Evolutionary conservation across 2,113 vertebrate species (phyloP).

Genomic region (Thinocorus orbignyianus): DNA sequence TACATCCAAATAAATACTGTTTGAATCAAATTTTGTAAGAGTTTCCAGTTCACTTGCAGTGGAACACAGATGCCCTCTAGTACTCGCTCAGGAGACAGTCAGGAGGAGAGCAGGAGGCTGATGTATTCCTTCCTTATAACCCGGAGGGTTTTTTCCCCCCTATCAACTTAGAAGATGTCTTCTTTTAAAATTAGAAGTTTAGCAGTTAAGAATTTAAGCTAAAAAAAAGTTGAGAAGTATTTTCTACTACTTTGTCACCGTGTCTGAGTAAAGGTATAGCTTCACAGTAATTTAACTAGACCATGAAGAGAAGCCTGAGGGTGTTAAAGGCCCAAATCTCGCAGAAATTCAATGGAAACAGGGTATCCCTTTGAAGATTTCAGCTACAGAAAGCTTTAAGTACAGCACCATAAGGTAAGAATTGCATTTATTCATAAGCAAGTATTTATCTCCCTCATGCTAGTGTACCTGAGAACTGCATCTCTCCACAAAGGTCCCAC

Average conservation of each 20-base stretch:
- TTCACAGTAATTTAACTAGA: not conserved
- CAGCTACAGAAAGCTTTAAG: not conserved
- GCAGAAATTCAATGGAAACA: not conserved
- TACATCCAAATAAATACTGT: not conserved
- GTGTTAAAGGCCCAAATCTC: not conserved
- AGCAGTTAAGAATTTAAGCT: not conserved
- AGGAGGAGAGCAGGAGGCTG: not conserved
- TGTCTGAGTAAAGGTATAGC: not conserved
- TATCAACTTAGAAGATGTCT: not conserved
- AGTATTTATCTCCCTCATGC: not conserved
- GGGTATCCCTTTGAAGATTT: not conserved
- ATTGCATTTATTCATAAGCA: not conserved
- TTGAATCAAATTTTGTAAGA: not conserved
- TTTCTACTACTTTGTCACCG: not conserved
- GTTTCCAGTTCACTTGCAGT: not conserved
- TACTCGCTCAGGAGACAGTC: not conserved
- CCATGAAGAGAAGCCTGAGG: not conserved
- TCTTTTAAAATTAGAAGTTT: not conserved
- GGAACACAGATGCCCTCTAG: not conserved
- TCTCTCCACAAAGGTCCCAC: not conserved
- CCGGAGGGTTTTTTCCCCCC: no score
- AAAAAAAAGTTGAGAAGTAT: not conserved
- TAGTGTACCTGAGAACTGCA: fast-evolving
- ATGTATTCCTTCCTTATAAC: not conserved
- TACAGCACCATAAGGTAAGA: not conserved